A percentile compares a stretch with the other conserved stretches of the same genome.
phyloP scores from a whole-genome alignment of 2,888 invertebrate genomes.

The Oligia strigilis region DNA sequence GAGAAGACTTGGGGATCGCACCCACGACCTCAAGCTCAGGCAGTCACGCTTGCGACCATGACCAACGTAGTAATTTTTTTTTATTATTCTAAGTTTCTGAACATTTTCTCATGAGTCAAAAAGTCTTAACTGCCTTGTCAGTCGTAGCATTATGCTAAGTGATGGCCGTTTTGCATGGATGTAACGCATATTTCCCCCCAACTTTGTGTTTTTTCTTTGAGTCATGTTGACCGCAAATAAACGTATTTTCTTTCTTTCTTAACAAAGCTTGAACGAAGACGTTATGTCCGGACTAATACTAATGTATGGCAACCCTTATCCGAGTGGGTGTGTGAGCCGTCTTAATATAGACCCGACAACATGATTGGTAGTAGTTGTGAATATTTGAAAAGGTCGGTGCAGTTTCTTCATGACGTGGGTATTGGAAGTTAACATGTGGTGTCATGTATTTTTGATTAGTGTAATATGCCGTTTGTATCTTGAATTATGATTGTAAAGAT shows the following conservation, averaged over 20 bases:
- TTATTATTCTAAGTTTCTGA: neutral
- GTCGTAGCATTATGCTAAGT: neutral
- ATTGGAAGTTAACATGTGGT: neutral
- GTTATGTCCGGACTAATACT: neutral
- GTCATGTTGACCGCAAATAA: neutral
- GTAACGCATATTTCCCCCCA: neutral
- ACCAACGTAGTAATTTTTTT: neutral
- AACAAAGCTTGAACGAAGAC: neutral
- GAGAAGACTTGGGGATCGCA: neutral
- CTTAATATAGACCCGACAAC: constrained; percentile 49
- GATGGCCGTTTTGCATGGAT: neutral
- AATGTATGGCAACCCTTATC: constrained; percentile 2
- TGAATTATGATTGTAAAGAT: neutral
- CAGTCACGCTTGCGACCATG: neutral
- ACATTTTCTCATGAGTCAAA: neutral
- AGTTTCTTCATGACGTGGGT: constrained; percentile 29
- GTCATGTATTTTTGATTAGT: constrained; percentile 30
- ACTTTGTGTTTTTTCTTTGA: neutral
- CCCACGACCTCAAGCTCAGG: neutral
- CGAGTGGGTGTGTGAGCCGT: constrained; percentile 18
- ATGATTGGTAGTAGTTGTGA: constrained; percentile 40
- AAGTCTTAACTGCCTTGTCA: neutral
- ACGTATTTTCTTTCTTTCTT: neutral
- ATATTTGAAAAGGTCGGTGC: constrained; percentile 56
- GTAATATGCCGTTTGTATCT: constrained; percentile 2